Conservation (phyloP, 2,113 vertebrate genomes). For the Coregonus clupeaformis region DNA sequence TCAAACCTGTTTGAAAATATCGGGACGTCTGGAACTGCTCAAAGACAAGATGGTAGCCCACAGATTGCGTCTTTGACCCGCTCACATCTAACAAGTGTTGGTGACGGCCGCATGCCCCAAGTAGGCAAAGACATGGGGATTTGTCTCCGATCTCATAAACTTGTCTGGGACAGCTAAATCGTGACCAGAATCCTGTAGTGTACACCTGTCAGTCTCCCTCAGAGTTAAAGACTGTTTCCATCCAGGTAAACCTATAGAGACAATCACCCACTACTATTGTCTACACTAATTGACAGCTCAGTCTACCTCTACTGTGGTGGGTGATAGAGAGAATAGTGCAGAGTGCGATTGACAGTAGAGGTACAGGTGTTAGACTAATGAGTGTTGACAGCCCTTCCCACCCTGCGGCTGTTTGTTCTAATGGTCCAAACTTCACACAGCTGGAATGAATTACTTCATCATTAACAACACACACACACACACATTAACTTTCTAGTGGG, state of each 20-base stretch:
- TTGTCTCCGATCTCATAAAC: no score
- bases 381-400: slow-evolving; percentile 62
- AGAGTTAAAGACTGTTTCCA: slow-evolving; percentile 32
- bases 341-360: slow-evolving; percentile 31
- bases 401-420: slow-evolving; percentile 64
- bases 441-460: slow-evolving; percentile 32
- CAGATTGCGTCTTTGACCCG: no score
- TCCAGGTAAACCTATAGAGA: slow-evolving; percentile 53
- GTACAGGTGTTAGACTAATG: slow-evolving; percentile 70
- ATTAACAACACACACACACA: slow-evolving; percentile 14
- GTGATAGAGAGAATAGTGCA: slow-evolving; percentile 27
- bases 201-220: slow-evolving; percentile 18
- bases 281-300: slow-evolving; percentile 56
- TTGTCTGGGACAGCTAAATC: no score
- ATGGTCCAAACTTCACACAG: slow-evolving; percentile 55
- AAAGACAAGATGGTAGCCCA: no score
- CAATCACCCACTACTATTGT: not conserved
- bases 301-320: slow-evolving; percentile 19
- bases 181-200: no score
- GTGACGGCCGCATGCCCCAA: no score
- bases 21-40: no score
- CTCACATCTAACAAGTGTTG: no score
- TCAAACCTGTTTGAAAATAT: no score
- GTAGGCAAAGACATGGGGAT: no score
- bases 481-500: no score